phyloP scores from a whole-genome alignment of 2,113 vertebrate genomes.

The Microcebus lehilahytsara region DNA sequence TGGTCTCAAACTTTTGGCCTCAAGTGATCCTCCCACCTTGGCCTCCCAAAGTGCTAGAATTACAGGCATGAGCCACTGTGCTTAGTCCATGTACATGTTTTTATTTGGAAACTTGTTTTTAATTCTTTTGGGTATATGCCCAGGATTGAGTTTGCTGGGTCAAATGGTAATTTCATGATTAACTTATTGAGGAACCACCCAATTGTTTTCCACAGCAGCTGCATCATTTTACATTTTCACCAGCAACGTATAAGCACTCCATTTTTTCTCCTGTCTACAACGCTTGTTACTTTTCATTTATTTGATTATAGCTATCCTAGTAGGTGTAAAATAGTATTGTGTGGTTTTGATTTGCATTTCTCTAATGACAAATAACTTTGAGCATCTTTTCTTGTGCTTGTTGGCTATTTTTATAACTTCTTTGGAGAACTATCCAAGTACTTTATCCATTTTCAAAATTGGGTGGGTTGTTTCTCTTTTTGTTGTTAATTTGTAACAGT shows the following conservation, averaged over 20 bases:
- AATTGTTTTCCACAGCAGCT: not conserved
- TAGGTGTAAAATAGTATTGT: not conserved
- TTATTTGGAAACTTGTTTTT: not conserved
- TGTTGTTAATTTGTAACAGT: not conserved
- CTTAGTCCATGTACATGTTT: not conserved
- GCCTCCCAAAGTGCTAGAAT: too few relatives aligned
- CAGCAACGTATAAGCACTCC: not conserved
- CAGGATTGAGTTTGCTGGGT: not conserved
- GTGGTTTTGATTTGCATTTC: conserved; percentile 20
- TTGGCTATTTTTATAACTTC: not conserved
- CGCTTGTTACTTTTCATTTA: conserved; percentile 31
- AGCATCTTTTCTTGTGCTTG: not conserved
- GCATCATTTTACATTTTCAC: not conserved
- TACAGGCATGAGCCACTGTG: too few relatives aligned
- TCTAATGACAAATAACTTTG: not conserved
- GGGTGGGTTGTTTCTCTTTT: not conserved
- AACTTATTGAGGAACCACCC: not conserved
- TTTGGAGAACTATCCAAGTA: not conserved
- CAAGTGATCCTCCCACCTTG: too few relatives aligned
- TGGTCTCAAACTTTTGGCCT: too few relatives aligned
- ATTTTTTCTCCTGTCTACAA: not conserved
- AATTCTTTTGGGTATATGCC: not conserved
- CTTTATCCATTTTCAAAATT: not conserved
- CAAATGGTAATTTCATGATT: not conserved
- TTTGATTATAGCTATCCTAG: conserved; percentile 27